Evolutionary conservation across 2,888 invertebrate genomes (phyloP).

Genomic region (Hyles lineata): DNA sequence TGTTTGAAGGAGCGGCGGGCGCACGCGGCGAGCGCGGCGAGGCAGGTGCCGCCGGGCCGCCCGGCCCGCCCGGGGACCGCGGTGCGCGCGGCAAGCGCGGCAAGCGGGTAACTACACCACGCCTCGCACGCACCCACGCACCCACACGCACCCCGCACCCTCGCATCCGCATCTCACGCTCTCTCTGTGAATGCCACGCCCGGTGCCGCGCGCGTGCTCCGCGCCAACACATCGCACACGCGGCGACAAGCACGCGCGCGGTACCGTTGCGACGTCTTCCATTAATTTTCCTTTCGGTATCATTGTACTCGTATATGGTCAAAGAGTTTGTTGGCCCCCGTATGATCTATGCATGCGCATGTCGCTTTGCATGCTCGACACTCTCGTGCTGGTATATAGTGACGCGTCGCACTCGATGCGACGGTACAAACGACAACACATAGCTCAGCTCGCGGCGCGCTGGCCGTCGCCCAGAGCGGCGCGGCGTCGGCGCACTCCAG

Average conservation of each 20-base stretch:
- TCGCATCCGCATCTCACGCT: not conserved
- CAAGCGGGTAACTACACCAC: constrained; percentile 90
- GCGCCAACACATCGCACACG: not conserved
- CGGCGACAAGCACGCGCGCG: not conserved
- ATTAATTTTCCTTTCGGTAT: not conserved
- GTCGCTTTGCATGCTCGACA: constrained; percentile 2
- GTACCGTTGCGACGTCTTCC: not conserved
- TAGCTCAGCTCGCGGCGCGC: not conserved
- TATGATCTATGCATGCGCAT: constrained; percentile 9
- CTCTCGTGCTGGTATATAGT: too few species aligned
- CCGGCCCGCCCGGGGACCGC: constrained; percentile 93
- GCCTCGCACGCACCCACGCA: constrained; percentile 9
- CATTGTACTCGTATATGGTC: not conserved
- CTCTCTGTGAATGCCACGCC: not conserved
- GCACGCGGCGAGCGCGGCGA: constrained; percentile 92
- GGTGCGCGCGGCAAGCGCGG: constrained; percentile 96
- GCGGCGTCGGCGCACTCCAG: not conserved
- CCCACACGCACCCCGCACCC: constrained; percentile 32
- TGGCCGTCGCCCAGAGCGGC: not conserved
- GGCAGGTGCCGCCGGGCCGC: constrained; percentile 90
- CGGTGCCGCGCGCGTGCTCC: not conserved
- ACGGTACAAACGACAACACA: constrained; percentile 67
- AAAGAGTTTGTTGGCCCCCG: not conserved
- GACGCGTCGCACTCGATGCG: not conserved
- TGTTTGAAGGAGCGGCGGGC: constrained; percentile 85